Evolutionary conservation across 2,888 invertebrate species (phyloP), one percentile per base, ranked within the genome.

Genomic region (Agrochola circellaris): DNA sequence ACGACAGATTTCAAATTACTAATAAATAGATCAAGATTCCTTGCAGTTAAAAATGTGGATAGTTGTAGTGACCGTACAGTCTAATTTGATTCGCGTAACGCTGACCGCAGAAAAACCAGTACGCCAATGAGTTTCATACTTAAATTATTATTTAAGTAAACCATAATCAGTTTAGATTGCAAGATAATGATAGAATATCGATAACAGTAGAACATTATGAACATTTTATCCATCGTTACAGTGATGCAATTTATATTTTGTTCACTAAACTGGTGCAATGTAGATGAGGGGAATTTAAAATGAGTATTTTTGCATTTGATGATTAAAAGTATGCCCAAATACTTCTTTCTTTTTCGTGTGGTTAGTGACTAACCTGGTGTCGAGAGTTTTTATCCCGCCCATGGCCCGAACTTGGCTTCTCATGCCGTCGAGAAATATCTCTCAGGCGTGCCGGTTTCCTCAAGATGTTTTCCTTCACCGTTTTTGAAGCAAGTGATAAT

Each of bases 51-150:
- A 84, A 82, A 79, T 81, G 76, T 87, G 34, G 71, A 79, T 86
- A 79, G 69, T 77, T 66, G 66, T 82, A 15, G 75, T 67, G 64
- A 48, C 38, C 64, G 75, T 81, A 45, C 76, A 70, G 60, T 34
- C 81, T 85, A 85, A 88, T 88, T 89, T 85, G 87, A 73, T 89
- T 88, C 86, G 79, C 86, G 83, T 86, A 89, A 89, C 74, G 66
- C 69, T 75, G 88, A 92, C 91, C 91, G 79, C 92, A 90, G 64
- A 62, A 23, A 80, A 90, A 92, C 91, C 81, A 76, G 89, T 89
- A 82, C 65, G 15, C 73, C 81, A 89, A 88, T 90, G 84, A 78
- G 77, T 90, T 87, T 81, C 73, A 65, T 82, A 86, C 78, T 88
- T 88, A 89, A 89, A 88, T 88, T 79, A 88, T 77, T 86, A 79